Conservation (phyloP, 1,140 invertebrate species). For the Anastrepha obliqua region DNA sequence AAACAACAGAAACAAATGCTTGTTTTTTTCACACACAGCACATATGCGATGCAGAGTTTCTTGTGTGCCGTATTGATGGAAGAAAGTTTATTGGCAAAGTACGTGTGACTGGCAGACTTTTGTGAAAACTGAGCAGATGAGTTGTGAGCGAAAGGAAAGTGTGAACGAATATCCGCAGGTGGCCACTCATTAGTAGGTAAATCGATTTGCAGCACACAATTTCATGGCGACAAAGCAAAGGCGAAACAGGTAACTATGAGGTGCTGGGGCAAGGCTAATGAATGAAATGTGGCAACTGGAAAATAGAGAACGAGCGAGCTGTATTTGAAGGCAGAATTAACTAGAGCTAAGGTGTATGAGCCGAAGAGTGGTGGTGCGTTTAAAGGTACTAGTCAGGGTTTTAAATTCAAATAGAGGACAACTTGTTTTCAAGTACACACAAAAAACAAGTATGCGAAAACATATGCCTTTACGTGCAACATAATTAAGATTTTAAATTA, state of each 20-base stretch:
- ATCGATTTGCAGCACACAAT: background rate
- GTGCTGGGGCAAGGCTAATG: background rate
- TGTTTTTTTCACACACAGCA: background rate
- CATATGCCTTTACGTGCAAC: background rate
- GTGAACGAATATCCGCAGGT: conserved; percentile 41
- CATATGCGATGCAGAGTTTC: background rate
- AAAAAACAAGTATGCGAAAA: background rate
- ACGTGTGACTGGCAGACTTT: background rate
- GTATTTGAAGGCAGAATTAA: background rate
- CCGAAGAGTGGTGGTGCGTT: background rate
- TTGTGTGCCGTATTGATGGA: conserved; percentile 10
- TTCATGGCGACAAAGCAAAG: conserved; percentile 21
- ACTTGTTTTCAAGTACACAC: background rate
- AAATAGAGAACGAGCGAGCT: background rate
- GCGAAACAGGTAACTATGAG: background rate
- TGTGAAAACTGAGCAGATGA: conserved; percentile 27
- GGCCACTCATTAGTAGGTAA: conserved; percentile 51
- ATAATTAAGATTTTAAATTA: background rate
- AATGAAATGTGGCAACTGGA: background rate
- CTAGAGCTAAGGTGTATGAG: background rate
- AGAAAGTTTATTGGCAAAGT: background rate
- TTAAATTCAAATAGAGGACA: background rate
- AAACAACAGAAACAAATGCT: background rate
- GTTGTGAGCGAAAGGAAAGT: conserved; percentile 32
- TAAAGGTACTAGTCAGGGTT: background rate